Base-by-base conservation (phyloP, 2,888 invertebrate genomes). In the Thalpophila matura region DNA sequence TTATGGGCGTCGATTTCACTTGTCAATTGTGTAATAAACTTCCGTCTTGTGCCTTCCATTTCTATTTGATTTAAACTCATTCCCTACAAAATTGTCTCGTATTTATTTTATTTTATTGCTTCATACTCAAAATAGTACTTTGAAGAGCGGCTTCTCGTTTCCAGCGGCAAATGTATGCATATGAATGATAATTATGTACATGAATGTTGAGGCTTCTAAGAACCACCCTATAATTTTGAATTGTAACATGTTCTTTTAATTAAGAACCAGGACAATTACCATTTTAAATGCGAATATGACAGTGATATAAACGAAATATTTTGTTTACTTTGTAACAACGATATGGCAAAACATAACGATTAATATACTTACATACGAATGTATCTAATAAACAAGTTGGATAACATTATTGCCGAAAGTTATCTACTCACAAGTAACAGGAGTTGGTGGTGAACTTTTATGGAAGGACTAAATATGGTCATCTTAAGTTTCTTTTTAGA, bases 21-120 rank as follows among this genome's bases (percentile, higher is more conserved):
- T 85, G 87, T 87, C 88, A 85, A 88, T 87, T 86, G 87, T 84
- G 80, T 81, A 85, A 87, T 89, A 91, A 89, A 88, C 78, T 81
- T 79, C 72, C 74, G 74, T 72, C 76, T 79, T 80, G 75, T 80
- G 83, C 79, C 73, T 77, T 74, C 71, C 77, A 71, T 76, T 81
- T 79, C 80, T 72, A 84, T 87, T 86, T 84, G 86, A 86, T 88
- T 84, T 81, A 80, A 85, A 80, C 81, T 85, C 75, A 77, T 75
- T 81, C 66, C 76, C 74, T 72, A 70, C 80, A 67, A 82, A 86
- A 86, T 86, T 85, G 85, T 83, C 80, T 81, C 73, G 70, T 83
- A 18, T 77, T 79, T 79, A 67, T 83, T 87, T 87, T 85, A 65
- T 83, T 88, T 89, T 85, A 89, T 86, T 74, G 79, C 82, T 81